Evolutionary conservation across 2,888 invertebrate genomes (phyloP), one percentile per base, ranked within the genome.

Genomic region (Nineta flava): DNA sequence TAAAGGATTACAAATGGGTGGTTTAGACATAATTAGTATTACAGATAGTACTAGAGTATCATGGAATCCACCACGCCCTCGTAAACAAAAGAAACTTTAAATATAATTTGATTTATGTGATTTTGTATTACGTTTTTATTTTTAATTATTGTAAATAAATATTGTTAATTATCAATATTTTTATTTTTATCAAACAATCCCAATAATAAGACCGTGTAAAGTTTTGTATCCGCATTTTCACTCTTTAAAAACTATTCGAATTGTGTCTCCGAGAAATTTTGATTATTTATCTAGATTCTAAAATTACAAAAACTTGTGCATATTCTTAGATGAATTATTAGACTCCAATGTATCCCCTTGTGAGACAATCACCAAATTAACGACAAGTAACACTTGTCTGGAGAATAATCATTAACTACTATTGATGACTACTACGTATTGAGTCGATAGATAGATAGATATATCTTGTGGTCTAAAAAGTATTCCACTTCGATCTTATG

Each of bases 1-100:
- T 44, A 95, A 95, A 71, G 96, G 96, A 1, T 66, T 97, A 16
- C 83, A 92, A 68, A 87, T 94, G 83, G 83, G 85, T 47, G 96
- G 96, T 12, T 62, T 95, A 35, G 77, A 91, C 53, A 83, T 97
- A 56, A 74, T 94, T 15, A 95, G 95, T 6, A 77, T 97, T 49
- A 93, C 95, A n/a, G 96, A 97, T 64, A 77, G 72, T 58, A 95
- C 96, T 1, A 79, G 73, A 49, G 83, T 94, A 5, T 84, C 88
- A 1, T 87, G 82, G 81, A 79, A 78, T 65, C 84, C 87, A 32
- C 84, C 83, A 3, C 71, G 94, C 53, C 79, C 94, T 26, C 77
- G 87, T 58, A 95, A 94, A 69, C 83, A 81, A 50, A 81, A 83
- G 60, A 81, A 86, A 70, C 68, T 94, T 62, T 94, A 83, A 76